Conservation (phyloP, 2,113 vertebrate genomes). For the Gasterosteus aculeatus region DNA sequence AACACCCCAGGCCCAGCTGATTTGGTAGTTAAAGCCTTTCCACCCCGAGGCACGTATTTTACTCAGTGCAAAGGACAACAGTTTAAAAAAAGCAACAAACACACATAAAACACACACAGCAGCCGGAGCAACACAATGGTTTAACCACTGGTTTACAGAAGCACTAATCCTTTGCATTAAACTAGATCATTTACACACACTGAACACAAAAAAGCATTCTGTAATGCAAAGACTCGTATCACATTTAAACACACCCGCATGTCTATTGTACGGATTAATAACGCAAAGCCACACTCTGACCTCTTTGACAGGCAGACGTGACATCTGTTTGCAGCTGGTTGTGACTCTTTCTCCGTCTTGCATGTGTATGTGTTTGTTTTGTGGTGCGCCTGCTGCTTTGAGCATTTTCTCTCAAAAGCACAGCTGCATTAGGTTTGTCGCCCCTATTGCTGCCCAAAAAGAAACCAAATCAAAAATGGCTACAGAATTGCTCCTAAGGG, state of each 20-base stretch:
- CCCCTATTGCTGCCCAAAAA: constrained; percentile 13
- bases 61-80: constrained; percentile 65
- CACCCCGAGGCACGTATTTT: constrained; percentile 61
- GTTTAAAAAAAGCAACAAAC: constrained; percentile 16
- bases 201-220: constrained; percentile 41
- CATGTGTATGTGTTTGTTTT: constrained; percentile 24
- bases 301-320: constrained; percentile 38
- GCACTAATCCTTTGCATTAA: constrained; percentile 67
- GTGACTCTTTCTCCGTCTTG: constrained; percentile 20
- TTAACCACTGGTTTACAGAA: constrained; percentile 54
- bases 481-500: constrained; percentile 38
- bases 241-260: constrained; percentile 31
- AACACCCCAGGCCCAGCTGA: constrained; percentile 52
- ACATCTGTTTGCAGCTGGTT: constrained; percentile 51
- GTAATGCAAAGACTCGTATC: constrained; percentile 38
- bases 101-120: constrained; percentile 22
- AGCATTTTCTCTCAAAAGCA: background rate
- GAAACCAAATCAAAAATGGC: constrained; percentile 32
- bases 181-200: constrained; percentile 44
- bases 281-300: constrained; percentile 47
- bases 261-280: constrained; percentile 43
- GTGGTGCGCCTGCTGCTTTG: background rate
- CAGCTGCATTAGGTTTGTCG: background rate
- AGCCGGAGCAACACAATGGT: constrained; percentile 31
- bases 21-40: constrained; percentile 73